Base-by-base conservation (phyloP, 2,113 vertebrate species). In the Heptranchias perlo region DNA sequence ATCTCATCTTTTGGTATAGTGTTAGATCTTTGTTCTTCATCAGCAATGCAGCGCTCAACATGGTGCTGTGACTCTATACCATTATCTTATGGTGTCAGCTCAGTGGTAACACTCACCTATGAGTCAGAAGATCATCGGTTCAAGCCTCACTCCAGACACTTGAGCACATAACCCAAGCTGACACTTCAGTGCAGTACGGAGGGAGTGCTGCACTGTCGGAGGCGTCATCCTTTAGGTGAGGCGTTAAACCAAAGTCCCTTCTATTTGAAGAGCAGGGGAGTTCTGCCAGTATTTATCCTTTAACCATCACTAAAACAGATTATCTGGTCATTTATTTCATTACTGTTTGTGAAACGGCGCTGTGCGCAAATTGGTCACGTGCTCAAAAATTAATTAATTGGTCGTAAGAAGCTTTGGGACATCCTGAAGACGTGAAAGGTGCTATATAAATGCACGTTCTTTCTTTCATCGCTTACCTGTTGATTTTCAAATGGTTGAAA, bases 401-500 rank as follows among this genome's bases (percentile, higher is more conserved):
- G 11, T 91, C 5, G 35, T 3, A 89, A 54, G 54, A 64, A 44
- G 78, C 18, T 44, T 82, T 82, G 16, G 78, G 78, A 82, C 62
- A 3, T n/a, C 14, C 54, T 35, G n/a, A 62, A 14, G 2, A n/a
- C 39, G 89, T 35, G 89, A 92, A 92, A 39, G 35, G 5, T 4
- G n/a, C 54, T 62, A 39, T 62, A 61, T 39, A 39, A 62, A 92
- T n/a, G 54, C 35, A 62, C n/a, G 35, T 62, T 21, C 13, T 35
- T 58, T 58, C 54, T 91, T 67, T 65, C 96, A 67, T 39, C 73
- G 98, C 98, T 98, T 96, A 99, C 99, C 58, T 97, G 98, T 62
- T 98, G 97, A 3, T 18, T 96, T 97, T 99, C 99, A 97, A 98
- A 98, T 31, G 97, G 97, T 62, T 97, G 96, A 86, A 97, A 98